These are phyloP conservation scores for Leptothorax acervorum DNA, from an alignment of 2,888 invertebrate species.

Conservation along the genomic window DNA sequence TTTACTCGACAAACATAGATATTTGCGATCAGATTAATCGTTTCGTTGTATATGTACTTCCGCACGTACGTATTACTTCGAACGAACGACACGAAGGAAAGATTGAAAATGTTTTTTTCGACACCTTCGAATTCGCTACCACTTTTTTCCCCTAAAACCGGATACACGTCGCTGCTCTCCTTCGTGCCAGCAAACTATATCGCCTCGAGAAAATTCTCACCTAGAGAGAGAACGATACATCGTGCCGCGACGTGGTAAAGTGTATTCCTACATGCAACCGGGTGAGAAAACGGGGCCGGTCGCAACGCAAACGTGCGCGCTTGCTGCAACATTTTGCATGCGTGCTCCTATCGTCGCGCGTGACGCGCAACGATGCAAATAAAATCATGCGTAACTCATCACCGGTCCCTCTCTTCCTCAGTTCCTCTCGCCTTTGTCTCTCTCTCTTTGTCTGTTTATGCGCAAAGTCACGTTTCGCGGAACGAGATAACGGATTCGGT, in stretches of 20 bases:
- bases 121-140: too few relatives aligned
- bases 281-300: slow-evolving; percentile 38
- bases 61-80: not conserved
- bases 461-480: slow-evolving; percentile 34
- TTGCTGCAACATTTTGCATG: slow-evolving; percentile 24
- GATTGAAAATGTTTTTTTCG: not conserved
- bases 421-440: not conserved
- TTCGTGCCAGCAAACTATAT: not conserved
- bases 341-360: slow-evolving; percentile 7
- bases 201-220: slow-evolving; percentile 34
- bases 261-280: slow-evolving; percentile 47
- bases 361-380: slow-evolving; percentile 52
- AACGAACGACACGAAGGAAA: too few relatives aligned
- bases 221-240: not conserved
- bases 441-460: slow-evolving; percentile 15
- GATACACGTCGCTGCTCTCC: not conserved
- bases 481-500: slow-evolving; percentile 3
- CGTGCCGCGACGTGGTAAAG: slow-evolving; percentile 9
- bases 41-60: not conserved
- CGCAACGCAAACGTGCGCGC: slow-evolving; percentile 1
- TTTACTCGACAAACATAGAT: not conserved
- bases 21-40: not conserved
- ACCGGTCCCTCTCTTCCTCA: not conserved
- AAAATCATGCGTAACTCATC: slow-evolving; percentile 64
- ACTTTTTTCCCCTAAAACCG: not conserved